A percentile compares a stretch with the other conserved stretches of the same genome.
These are phyloP conservation scores for Theretra japonica DNA, from an alignment of 2,888 invertebrate genomes.

Conservation along the genomic window DNA sequence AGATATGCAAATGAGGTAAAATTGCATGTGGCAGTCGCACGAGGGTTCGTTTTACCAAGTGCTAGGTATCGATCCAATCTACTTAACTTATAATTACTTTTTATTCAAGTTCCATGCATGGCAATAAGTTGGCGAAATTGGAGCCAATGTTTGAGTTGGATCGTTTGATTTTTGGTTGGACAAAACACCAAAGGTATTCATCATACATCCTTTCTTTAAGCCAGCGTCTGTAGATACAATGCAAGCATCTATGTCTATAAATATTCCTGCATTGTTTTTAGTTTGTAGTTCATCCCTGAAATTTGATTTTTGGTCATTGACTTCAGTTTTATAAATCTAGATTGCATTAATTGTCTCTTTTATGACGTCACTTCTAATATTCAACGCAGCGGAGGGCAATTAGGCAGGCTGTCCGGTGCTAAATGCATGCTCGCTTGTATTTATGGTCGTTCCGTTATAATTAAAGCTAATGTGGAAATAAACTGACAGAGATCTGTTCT, in stretches of 20 bases:
- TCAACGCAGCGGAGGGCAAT: not conserved
- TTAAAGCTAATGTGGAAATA: conserved; percentile 41
- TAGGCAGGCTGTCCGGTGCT: conserved; percentile 12
- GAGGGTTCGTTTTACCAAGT: conserved; percentile 46
- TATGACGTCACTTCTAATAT: not conserved
- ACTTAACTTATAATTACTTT: conserved; percentile 15
- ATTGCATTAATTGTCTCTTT: not conserved
- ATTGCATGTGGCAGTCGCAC: conserved; percentile 58
- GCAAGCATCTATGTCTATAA: too few species aligned
- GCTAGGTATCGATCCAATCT: conserved; percentile 30
- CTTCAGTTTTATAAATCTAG: not conserved
- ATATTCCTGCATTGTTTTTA: not conserved
- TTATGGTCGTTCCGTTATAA: conserved; percentile 31
- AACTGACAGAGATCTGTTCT: conserved; percentile 35
- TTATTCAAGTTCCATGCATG: not conserved
- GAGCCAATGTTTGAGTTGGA: not conserved
- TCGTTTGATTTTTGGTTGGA: not conserved
- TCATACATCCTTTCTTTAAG: not conserved
- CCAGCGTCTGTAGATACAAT: too few species aligned
- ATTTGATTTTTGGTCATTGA: not conserved
- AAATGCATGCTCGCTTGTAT: conserved; percentile 30
- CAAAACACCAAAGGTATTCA: not conserved
- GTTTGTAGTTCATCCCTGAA: not conserved
- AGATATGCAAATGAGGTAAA: conserved; percentile 61
- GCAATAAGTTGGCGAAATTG: not conserved